These are phyloP conservation scores for Elegia similella DNA, from an alignment of 2,888 invertebrate species.

Conservation along the genomic window DNA sequence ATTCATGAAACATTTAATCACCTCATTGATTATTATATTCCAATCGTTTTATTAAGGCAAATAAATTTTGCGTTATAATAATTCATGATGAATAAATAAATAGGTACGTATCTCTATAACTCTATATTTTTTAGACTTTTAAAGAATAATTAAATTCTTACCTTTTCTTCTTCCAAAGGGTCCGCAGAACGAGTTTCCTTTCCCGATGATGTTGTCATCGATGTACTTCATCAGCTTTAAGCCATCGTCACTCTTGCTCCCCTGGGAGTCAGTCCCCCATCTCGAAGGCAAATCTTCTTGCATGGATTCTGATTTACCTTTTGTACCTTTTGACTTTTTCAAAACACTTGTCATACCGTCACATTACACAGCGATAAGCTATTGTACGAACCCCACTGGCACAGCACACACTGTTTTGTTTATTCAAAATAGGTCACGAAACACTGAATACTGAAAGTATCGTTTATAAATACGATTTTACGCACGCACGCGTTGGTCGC, in stretches of 20 bases:
- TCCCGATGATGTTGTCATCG: slow-evolving; percentile 90
- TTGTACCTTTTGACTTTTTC: slow-evolving; percentile 73
- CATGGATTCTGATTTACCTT: slow-evolving; percentile 79
- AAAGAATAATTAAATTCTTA: slow-evolving; percentile 57
- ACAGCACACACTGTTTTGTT: slow-evolving; percentile 30
- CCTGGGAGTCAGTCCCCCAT: slow-evolving; percentile 61
- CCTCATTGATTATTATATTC: not conserved
- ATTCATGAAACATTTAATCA: not conserved
- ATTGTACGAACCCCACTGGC: slow-evolving; percentile 14
- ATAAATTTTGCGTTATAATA: too few relatives aligned
- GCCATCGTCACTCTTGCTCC: slow-evolving; percentile 83
- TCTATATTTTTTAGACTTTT: too few relatives aligned
- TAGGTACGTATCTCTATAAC: not conserved
- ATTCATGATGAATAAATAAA: too few relatives aligned
- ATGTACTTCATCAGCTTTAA: slow-evolving; percentile 88
- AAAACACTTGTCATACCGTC: slow-evolving; percentile 75
- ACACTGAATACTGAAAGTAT: slow-evolving; percentile 23
- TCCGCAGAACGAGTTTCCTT: slow-evolving; percentile 89
- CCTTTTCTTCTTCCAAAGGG: slow-evolving; percentile 92
- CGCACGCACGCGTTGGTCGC: slow-evolving; percentile 29
- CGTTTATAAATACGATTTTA: slow-evolving; percentile 23
- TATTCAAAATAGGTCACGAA: slow-evolving; percentile 25
- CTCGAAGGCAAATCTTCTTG: slow-evolving; percentile 73
- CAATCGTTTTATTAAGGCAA: too few relatives aligned
- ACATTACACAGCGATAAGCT: slow-evolving; percentile 57